Conservation (phyloP, 2,797 vertebrate species). For the Chelmon rostratus region DNA sequence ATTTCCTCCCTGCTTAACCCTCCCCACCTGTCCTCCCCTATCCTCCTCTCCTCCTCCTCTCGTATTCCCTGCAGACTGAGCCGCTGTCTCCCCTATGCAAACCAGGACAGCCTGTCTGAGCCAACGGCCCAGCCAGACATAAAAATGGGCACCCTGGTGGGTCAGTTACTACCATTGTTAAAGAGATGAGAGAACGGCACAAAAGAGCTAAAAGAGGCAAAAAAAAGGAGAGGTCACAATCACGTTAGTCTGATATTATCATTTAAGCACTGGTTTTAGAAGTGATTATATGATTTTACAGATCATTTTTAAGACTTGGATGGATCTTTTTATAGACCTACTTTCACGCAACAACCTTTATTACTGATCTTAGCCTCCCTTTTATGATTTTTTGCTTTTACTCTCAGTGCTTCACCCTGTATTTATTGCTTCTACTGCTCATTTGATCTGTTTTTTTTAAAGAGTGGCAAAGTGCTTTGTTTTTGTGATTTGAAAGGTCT, state of each 20-base stretch:
- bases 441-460: constrained; percentile 36
- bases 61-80: constrained; percentile 30
- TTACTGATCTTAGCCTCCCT: constrained; percentile 18
- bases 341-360: constrained; percentile 36
- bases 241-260: constrained; percentile 2
- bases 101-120: constrained; percentile 41
- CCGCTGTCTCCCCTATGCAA: constrained; percentile 16
- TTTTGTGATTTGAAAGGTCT: constrained; percentile 21
- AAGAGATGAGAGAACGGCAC: constrained; percentile 18
- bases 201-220: constrained; percentile 12
- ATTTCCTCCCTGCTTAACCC: constrained; percentile 41
- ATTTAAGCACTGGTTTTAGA: constrained; percentile 42
- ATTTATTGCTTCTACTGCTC: constrained; percentile 9
- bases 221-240: constrained; percentile 16
- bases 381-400: constrained; percentile 32
- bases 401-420: constrained; percentile 15
- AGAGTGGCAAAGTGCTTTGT: constrained; percentile 19
- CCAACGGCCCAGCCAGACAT: constrained; percentile 17
- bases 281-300: constrained; percentile 19
- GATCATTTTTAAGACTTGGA: constrained; percentile 17
- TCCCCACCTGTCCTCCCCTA: constrained; percentile 34
- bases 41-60: constrained; percentile 20
- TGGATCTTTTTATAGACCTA: constrained; percentile 32
- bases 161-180: constrained; percentile 38
- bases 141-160: constrained; percentile 38